phyloP scores from a whole-genome alignment of 2,888 invertebrate species.

The Drosophila cracens region DNA sequence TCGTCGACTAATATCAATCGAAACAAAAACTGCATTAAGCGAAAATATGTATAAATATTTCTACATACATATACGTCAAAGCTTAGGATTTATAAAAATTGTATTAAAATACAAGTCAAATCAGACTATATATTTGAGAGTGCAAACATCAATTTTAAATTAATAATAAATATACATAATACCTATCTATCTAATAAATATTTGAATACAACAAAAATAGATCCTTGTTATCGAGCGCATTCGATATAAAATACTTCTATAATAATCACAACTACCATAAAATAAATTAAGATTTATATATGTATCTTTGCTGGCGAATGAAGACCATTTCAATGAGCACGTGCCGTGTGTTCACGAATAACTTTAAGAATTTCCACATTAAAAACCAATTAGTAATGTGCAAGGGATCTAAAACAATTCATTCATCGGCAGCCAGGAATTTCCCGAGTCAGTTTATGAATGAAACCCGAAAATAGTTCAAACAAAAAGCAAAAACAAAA shows the following conservation, averaged over 20 bases:
- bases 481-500: not conserved
- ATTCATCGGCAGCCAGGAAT: slow-evolving; percentile 64
- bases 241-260: not conserved
- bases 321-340: not conserved
- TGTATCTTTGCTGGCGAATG: not conserved
- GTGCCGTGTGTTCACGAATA: slow-evolving; percentile 3
- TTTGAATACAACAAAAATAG: not conserved
- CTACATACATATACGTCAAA: not conserved
- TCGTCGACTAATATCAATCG: not conserved
- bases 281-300: not conserved
- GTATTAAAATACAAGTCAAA: not conserved
- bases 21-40: not conserved
- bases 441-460: slow-evolving; percentile 65
- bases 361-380: slow-evolving; percentile 57
- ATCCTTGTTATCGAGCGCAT: not conserved
- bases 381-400: slow-evolving; percentile 60
- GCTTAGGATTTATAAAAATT: not conserved
- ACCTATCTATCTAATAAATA: not conserved
- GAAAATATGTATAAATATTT: not conserved
- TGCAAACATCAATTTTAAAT: not conserved
- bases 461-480: slow-evolving; percentile 38
- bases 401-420: slow-evolving; percentile 36
- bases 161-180: not conserved
- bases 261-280: not conserved
- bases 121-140: not conserved